Evolutionary conservation across 1,140 invertebrate species (phyloP).

Genomic region (Camponotus vicinus): DNA sequence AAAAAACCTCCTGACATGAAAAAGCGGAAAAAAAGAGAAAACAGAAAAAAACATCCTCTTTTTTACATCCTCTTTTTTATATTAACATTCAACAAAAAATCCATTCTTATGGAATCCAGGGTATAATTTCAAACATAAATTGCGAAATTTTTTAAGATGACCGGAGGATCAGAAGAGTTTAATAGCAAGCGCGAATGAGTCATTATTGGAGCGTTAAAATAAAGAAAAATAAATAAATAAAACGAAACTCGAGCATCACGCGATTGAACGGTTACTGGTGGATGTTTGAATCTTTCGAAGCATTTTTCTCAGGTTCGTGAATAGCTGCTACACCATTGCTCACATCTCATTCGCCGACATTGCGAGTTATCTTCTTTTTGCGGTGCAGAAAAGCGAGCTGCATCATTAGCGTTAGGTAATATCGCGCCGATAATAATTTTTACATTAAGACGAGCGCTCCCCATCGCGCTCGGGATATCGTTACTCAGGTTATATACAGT

Average conservation of each 20-base stretch:
- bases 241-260: not conserved
- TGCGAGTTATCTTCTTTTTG: slow-evolving; percentile 5
- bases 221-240: not conserved
- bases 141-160: not conserved
- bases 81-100: not conserved
- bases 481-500: not conserved
- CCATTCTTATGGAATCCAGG: not conserved
- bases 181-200: not conserved
- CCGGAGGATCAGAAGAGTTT: not conserved
- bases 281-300: not conserved
- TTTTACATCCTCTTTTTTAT: not conserved
- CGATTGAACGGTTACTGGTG: not conserved
- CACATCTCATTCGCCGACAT: not conserved
- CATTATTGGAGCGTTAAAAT: not conserved
- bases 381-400: not conserved
- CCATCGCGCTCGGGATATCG: slow-evolving; percentile 9
- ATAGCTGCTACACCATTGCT: not conserved
- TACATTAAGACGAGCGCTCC: slow-evolving; percentile 30
- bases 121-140: not conserved
- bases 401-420: slow-evolving; percentile 48
- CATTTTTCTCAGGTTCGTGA: not conserved
- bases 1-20: not conserved
- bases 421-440: slow-evolving; percentile 47
- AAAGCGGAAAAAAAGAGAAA: no score
- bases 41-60: no score